Conservation (phyloP, 2,113 vertebrate species). For the Sclerurus mexicanus region DNA sequence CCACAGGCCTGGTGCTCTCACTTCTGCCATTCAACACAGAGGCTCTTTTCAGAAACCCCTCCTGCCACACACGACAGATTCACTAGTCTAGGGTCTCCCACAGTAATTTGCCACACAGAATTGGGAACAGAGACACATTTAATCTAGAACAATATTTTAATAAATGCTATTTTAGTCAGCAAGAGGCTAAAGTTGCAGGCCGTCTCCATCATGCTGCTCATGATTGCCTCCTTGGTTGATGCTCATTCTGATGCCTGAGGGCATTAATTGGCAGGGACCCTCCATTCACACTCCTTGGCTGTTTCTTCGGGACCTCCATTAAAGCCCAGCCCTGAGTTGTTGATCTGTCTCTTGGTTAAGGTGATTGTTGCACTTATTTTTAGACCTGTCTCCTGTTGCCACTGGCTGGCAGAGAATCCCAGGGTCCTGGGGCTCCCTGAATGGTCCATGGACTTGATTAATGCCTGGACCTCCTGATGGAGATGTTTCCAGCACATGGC, state of each 20-base stretch:
- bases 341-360: neutral
- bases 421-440: neutral
- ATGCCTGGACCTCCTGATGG: neutral
- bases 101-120: fast-evolving
- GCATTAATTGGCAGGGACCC: neutral
- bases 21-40: fast-evolving
- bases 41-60: neutral
- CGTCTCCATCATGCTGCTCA: neutral
- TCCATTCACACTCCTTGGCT: neutral
- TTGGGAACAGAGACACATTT: neutral
- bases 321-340: neutral
- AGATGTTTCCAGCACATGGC: neutral
- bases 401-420: neutral
- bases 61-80: neutral
- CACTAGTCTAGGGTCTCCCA: neutral
- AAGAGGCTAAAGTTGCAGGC: neutral
- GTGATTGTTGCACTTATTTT: neutral
- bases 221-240: neutral
- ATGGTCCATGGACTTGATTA: neutral
- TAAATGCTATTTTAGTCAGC: neutral
- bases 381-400: neutral
- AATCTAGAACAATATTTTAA: neutral
- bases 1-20: neutral
- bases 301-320: neutral
- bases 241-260: neutral